phyloP scores from a whole-genome alignment of 2,113 vertebrate species.

The Burhinus oedicnemus region DNA sequence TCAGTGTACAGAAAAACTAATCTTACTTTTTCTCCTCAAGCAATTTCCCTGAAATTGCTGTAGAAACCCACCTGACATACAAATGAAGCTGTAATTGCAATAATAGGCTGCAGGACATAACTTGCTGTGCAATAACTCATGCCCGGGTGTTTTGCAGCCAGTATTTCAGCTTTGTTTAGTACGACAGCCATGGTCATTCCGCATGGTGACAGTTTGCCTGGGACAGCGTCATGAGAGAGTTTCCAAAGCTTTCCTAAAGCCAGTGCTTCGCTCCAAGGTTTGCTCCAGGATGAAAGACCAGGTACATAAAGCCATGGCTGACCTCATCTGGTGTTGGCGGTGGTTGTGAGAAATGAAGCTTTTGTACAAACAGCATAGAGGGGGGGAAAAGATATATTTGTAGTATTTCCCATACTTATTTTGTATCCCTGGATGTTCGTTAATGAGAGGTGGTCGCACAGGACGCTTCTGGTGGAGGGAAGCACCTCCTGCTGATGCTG shows the following conservation, averaged over 20 bases:
- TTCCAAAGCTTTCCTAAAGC: neutral
- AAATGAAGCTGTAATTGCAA: neutral
- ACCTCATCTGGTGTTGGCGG: neutral
- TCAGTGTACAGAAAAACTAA: neutral
- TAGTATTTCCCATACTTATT: neutral
- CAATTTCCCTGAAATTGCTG: neutral
- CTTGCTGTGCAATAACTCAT: neutral
- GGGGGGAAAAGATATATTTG: neutral
- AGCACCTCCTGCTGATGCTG: neutral
- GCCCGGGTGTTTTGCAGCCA: neutral
- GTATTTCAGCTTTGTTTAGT: neutral
- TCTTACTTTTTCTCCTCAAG: neutral
- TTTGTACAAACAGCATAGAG: neutral
- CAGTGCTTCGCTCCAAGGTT: neutral
- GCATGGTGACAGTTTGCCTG: no score
- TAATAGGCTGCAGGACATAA: neutral
- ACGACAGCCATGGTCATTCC: neutral
- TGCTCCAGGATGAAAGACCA: neutral
- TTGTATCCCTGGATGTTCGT: neutral
- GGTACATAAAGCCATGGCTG: accelerated
- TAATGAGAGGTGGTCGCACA: constrained; percentile 4
- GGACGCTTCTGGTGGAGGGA: neutral
- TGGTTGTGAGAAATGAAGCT: neutral
- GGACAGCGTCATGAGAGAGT: neutral
- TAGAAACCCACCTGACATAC: neutral